Evolutionary conservation across 2,797 vertebrate species (phyloP).

Genomic region (Aplochiton taeniatus): DNA sequence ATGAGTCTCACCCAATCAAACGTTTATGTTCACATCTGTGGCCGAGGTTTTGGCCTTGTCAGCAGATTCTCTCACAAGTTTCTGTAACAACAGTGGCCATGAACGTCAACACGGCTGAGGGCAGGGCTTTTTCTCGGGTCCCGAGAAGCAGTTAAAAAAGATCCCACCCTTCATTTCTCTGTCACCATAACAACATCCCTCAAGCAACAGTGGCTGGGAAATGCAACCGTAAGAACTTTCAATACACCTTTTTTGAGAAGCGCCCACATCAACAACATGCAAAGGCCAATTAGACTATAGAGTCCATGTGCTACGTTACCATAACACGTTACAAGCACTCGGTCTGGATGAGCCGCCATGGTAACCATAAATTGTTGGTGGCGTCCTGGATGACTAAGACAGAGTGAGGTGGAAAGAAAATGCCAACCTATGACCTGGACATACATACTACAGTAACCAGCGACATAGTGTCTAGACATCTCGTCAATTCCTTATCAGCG

Average conservation of each 20-base stretch:
- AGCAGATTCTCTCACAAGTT: conserved; percentile 34
- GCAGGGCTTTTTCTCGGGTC: conserved; percentile 12
- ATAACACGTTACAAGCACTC: too few species aligned
- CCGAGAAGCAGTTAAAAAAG: conserved; percentile 18
- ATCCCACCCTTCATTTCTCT: conserved; percentile 4
- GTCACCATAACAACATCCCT: conserved; percentile 20
- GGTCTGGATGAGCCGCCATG: conserved; percentile 42
- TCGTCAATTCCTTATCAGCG: conserved; percentile 52
- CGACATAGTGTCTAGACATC: conserved; percentile 37
- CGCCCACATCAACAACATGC: conserved; percentile 2
- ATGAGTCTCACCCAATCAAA: conserved; percentile 40
- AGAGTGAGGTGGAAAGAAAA: conserved; percentile 40
- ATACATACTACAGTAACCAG: conserved; percentile 23
- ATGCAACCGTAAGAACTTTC: conserved; percentile 13
- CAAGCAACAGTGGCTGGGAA: conserved; percentile 21
- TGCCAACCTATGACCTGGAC: conserved; percentile 31
- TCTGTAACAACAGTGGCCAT: conserved; percentile 41
- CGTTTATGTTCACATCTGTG: conserved; percentile 31
- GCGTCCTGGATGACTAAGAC: conserved; percentile 44
- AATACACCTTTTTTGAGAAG: conserved; percentile 7
- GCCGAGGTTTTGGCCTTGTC: conserved; percentile 37
- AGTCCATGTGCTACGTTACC: too few species aligned
- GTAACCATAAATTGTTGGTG: conserved; percentile 51
- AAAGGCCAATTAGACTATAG: too few species aligned
- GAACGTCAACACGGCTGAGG: conserved; percentile 27